Percentiles rank a stretch among this genome's conserved stretches.
phyloP scores from a whole-genome alignment of 64 coral and sea anemone species.

The Montipora cactus region DNA sequence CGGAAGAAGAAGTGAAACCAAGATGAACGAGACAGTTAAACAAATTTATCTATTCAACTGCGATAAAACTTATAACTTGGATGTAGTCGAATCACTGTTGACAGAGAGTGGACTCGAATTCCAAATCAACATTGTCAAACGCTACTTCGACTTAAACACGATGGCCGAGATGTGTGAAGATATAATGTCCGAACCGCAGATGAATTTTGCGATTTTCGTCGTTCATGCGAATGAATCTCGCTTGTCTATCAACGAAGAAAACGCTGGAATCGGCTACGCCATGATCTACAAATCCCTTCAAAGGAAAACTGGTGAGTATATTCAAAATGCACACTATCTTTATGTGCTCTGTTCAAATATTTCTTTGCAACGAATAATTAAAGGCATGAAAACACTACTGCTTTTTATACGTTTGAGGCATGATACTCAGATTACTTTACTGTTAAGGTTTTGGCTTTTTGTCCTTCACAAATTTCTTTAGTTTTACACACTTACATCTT shows the following conservation, averaged over 20 bases:
- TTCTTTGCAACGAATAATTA: too few species aligned
- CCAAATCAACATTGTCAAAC: background rate
- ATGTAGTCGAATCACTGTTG: constrained; percentile 34
- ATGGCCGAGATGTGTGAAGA: constrained; percentile 45
- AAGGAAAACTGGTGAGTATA: constrained; percentile 36
- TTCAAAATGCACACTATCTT: too few species aligned
- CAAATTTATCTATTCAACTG: constrained; percentile 81
- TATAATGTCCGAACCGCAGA: background rate
- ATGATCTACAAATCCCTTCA: constrained; percentile 68
- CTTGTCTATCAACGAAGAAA: constrained; percentile 73
- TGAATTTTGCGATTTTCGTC: constrained; percentile 79
- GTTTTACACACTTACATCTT: too few species aligned
- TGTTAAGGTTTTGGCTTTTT: too few species aligned
- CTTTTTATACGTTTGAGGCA: too few species aligned
- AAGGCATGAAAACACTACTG: too few species aligned
- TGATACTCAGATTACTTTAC: too few species aligned
- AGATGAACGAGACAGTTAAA: background rate
- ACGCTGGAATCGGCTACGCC: constrained; percentile 75
- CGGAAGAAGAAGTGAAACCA: too few species aligned
- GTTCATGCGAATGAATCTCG: constrained; percentile 82
- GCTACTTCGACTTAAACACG: constrained; percentile 54
- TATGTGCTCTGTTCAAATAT: too few species aligned
- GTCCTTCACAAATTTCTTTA: too few species aligned
- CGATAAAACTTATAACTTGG: constrained; percentile 61
- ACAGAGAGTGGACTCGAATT: background rate